A percentile compares a stretch with the other conserved stretches of the same genome.
Evolutionary conservation across 2,888 invertebrate species (phyloP).

Genomic region (Dasysyrphus albostriatus): DNA sequence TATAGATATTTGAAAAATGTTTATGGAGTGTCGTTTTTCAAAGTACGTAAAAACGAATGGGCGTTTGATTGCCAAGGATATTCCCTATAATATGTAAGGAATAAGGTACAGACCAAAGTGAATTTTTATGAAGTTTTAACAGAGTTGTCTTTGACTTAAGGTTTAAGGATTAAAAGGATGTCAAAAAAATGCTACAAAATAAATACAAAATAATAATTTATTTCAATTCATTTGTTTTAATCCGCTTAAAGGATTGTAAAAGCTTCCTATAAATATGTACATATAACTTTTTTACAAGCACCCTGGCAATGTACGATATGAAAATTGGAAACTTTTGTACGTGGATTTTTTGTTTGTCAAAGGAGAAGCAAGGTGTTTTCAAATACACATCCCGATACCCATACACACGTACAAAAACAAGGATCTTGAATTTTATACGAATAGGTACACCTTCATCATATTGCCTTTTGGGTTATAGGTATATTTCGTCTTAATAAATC

Average conservation of each 20-base stretch:
- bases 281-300: slow-evolving; percentile 40
- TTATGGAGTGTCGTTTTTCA: slow-evolving; percentile 27
- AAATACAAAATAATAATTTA: slow-evolving; percentile 72
- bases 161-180: slow-evolving; percentile 71
- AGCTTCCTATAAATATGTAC: slow-evolving; percentile 19
- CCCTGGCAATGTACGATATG: slow-evolving; percentile 64
- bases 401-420: slow-evolving; percentile 32
- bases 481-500: slow-evolving; percentile 76
- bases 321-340: slow-evolving; percentile 35
- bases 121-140: slow-evolving; percentile 51
- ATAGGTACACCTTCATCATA: slow-evolving; percentile 60
- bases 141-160: slow-evolving; percentile 73
- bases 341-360: background rate
- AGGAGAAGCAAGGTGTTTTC: slow-evolving; percentile 13
- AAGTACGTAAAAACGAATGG: slow-evolving; percentile 47
- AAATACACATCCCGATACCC: background rate
- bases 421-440: background rate
- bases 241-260: slow-evolving; percentile 65
- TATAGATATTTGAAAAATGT: slow-evolving; percentile 44
- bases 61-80: slow-evolving; percentile 9
- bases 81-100: too few species aligned
- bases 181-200: slow-evolving; percentile 34
- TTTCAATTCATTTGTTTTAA: slow-evolving; percentile 74
- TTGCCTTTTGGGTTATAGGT: slow-evolving; percentile 68
- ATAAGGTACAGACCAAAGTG: slow-evolving; percentile 4